These are phyloP conservation scores for Ctenosaura bakeri DNA, from an alignment of 2,797 vertebrate genomes.

Conservation along the genomic window DNA sequence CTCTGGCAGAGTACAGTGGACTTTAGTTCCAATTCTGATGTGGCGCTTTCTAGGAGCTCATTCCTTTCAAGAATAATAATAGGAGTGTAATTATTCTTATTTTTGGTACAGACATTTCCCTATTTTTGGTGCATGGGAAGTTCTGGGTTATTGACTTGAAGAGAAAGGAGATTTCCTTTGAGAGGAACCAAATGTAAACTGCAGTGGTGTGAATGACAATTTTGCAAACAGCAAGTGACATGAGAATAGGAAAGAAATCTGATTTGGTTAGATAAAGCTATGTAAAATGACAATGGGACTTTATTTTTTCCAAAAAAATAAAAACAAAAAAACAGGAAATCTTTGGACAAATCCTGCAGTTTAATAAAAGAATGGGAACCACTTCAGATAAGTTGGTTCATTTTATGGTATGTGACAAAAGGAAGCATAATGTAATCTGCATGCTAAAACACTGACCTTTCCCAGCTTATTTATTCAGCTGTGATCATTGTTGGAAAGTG, in stretches of 20 bases:
- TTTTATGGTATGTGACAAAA: neutral
- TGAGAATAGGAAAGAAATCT: neutral
- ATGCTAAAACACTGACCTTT: neutral
- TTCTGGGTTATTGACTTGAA: conserved; percentile 13
- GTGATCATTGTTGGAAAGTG: neutral
- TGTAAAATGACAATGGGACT: conserved; percentile 16
- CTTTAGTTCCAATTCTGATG: neutral
- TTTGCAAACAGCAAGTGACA: conserved; percentile 6
- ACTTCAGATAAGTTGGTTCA: conserved; percentile 11
- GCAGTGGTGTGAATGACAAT: neutral
- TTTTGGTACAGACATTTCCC: neutral
- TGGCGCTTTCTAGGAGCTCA: conserved; percentile 5
- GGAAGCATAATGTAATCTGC: neutral
- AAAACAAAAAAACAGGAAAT: neutral
- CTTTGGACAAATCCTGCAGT: fast-evolving
- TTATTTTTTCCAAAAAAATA: neutral
- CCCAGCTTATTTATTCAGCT: neutral
- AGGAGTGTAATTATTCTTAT: neutral
- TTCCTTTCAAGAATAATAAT: conserved; percentile 11
- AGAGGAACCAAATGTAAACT: conserved; percentile 22
- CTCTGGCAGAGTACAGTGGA: neutral
- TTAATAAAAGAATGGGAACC: neutral
- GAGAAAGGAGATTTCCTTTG: conserved; percentile 20
- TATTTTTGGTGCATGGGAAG: neutral
- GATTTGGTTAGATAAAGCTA: fast-evolving